Base-by-base conservation (phyloP, 2,113 vertebrate species). In the Agelaius tricolor region DNA sequence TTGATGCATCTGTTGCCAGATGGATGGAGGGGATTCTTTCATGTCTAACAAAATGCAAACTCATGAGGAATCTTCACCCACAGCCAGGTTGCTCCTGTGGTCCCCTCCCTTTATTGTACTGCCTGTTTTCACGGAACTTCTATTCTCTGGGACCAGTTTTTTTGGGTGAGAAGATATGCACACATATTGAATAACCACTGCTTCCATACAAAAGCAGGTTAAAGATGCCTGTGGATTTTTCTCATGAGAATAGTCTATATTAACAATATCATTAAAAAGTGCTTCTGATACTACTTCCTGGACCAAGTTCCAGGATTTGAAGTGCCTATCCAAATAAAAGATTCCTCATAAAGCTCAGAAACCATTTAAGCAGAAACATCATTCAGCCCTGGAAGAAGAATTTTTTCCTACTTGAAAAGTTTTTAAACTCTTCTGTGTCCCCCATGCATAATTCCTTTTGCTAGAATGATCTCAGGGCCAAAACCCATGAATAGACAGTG, bases 1-100 rank as follows among this genome's bases (percentile, higher is more conserved):
- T n/a, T 65, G 35, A 63, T 67, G 39, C 17, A 59, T 86, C 61
- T 89, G 57, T 84, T 95, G 86, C 86, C 86, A 97, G 72, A 84
- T 30, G 26, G 73, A 96, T 47, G 51, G 81, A 94, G 11, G 13
- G n/a, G n/a, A 72, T 81, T 81, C 91, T 84, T 95, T 94, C 46
- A 89, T 87, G 80, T 87, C 68, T 89, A 90, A 90, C 30, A 90
- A 93, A 93, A 94, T 68, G 69, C 89, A 94, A 89, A 96, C 69
- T 63, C 72, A 84, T 0, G 4, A 90, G 35, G 21, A 80, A 78
- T 84, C 61, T 87, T 78, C 47, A 90, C 27, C 33, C 49, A 84
- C 65, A 75, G 44, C 43, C 76, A 92, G 92, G 57, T 65, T 4
- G 1, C 16, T 84, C 81, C 83, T 74, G 28, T 72, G 33, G 23